Base-by-base conservation (phyloP, 2,888 invertebrate genomes). In the Nomada fabriciana region DNA sequence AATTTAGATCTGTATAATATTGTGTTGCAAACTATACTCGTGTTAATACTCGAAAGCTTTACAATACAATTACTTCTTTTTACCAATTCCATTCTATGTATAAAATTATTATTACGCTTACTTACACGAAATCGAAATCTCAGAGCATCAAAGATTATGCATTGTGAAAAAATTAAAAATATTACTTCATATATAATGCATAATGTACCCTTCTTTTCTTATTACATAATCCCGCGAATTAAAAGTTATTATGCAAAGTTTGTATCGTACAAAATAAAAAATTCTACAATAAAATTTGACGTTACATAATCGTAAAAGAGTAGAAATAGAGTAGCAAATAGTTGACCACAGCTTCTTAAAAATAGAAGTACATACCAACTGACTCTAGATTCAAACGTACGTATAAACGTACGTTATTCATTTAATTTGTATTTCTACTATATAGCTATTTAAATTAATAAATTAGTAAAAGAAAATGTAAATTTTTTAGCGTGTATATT, bases 21-120 rank as follows among this genome's bases (percentile, higher is more conserved):
- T 64, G 80, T 64, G 29, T 68, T 79, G 67, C 23, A 72, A 72
- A 80, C 72, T 79, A 42, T 11, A 23, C 0, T 23, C 29, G 29
- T 36, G 25, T 13, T 29, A 36, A 20, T 63, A 77, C 13, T 68
- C 63, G 29, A 75, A 52, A 55, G 13, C 43, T 55, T 4, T 42
- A n/a, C 18, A 36, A 23, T 47, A 10, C 42, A 0, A 25, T 61
- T 36, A 29, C 36, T 50, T 15, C 52, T 25, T 43, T 57, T 43
- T 53, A 29, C 15, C 43, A 25, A 43, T 20, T 61, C 20, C 18
- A 23, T 42, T 60, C 43, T 0, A 20, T 29, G 61, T 43, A 61
- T 53, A 43, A 47, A 52, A 68, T 3, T 42, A 53, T 42, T 67
- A 53, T 23, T 23, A 43, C 25, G 42, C 42, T 53, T 20, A 61